A percentile compares a stretch with the other conserved stretches of the same genome.
Evolutionary conservation across 1,140 invertebrate species (phyloP).

Genomic region (Cyphomyrmex costatus): DNA sequence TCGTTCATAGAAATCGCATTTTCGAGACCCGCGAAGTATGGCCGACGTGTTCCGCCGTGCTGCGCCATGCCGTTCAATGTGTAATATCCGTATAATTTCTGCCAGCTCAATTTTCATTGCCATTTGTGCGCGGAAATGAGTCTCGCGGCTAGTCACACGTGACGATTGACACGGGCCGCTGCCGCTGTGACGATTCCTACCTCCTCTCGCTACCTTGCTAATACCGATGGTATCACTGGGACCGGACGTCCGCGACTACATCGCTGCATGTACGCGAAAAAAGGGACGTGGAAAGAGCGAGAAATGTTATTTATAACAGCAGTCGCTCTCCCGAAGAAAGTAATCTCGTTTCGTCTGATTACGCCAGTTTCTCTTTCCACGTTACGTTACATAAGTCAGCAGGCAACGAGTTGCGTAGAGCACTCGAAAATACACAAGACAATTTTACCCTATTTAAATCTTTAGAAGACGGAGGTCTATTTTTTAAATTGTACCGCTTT

Average conservation of each 20-base stretch:
- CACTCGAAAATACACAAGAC: neutral
- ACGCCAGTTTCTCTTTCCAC: neutral
- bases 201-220: slow-evolving; percentile 34
- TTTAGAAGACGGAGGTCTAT: too few relatives aligned
- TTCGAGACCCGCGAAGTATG: neutral
- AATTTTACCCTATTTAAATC: too few relatives aligned
- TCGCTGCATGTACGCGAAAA: neutral
- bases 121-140: slow-evolving; percentile 61
- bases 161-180: slow-evolving; percentile 62
- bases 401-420: neutral
- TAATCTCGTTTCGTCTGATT: slow-evolving; percentile 14
- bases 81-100: slow-evolving; percentile 65
- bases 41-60: neutral
- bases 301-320: slow-evolving; percentile 23
- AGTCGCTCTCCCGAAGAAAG: neutral
- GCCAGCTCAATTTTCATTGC: slow-evolving; percentile 66
- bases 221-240: slow-evolving; percentile 45
- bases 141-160: slow-evolving; percentile 64
- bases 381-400: neutral
- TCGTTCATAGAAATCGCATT: slow-evolving; percentile 61
- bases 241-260: slow-evolving; percentile 48
- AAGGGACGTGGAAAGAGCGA: neutral
- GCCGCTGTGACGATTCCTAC: slow-evolving; percentile 51
- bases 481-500: too few relatives aligned
- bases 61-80: slow-evolving; percentile 11